Evolutionary conservation across 2,113 vertebrate species (phyloP).

Genomic region (Ceyx margarethae): DNA sequence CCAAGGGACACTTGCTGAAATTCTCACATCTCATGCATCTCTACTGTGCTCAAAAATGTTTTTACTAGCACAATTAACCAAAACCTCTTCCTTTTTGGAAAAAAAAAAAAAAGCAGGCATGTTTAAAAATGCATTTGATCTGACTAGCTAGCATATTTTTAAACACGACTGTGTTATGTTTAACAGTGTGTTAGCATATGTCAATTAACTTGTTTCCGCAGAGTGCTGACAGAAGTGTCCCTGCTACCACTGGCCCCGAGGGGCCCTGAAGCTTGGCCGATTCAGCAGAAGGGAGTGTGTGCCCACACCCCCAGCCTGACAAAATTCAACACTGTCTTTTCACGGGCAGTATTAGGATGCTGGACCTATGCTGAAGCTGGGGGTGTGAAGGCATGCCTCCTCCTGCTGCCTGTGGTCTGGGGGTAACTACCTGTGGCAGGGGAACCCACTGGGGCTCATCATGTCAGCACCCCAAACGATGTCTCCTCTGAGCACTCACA

Average conservation of each 20-base stretch:
- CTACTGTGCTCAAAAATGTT: neutral
- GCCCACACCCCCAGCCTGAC: neutral
- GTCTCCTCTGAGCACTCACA: neutral
- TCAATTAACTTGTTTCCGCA: slow-evolving; percentile 33
- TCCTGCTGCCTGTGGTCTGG: neutral
- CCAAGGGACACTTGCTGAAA: neutral
- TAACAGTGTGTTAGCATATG: slow-evolving; percentile 47
- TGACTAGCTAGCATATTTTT: slow-evolving; percentile 25
- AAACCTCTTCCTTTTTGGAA: neutral
- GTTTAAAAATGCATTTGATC: slow-evolving; percentile 55
- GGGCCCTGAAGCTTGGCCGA: neutral
- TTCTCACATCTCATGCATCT: neutral
- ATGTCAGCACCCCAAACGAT: neutral
- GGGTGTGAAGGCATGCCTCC: neutral
- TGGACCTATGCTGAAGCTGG: fast-evolving
- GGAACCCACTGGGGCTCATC: neutral
- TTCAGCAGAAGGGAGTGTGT: neutral
- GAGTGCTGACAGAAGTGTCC: slow-evolving; percentile 39
- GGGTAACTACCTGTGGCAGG: fast-evolving
- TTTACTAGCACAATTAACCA: neutral
- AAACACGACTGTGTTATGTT: slow-evolving; percentile 46
- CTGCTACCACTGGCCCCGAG: fast-evolving
- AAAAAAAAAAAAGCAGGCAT: neutral
- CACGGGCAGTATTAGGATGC: neutral
- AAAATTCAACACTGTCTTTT: neutral